Percentiles rank a stretch among this genome's conserved stretches.
These are phyloP conservation scores for Onthophagus taurus DNA, from an alignment of 1,140 invertebrate genomes.

Conservation along the genomic window DNA sequence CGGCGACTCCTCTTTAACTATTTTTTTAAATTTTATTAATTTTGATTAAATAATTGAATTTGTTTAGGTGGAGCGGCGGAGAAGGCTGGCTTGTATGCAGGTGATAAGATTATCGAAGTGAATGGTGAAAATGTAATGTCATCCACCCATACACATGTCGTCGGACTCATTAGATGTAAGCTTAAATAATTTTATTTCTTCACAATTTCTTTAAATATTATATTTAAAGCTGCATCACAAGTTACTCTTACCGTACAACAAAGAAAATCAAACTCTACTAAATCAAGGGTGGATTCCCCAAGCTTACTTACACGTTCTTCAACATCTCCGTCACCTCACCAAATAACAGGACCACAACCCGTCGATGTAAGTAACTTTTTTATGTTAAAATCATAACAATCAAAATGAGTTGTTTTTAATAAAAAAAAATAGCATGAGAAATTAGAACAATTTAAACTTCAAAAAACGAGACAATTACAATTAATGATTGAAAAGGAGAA, in stretches of 20 bases:
- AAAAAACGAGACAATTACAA: slow-evolving; percentile 55
- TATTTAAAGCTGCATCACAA: slow-evolving; percentile 48
- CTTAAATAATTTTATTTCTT: no score
- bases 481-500: slow-evolving; percentile 64
- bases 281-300: slow-evolving; percentile 25
- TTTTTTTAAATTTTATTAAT: no score
- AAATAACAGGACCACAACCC: slow-evolving; percentile 78
- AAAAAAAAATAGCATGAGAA: slow-evolving; percentile 48
- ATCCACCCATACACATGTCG: slow-evolving; percentile 87
- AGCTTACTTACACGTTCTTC: slow-evolving; percentile 28
- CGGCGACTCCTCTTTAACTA: no score
- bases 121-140: slow-evolving; percentile 85
- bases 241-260: slow-evolving; percentile 54
- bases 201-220: no score
- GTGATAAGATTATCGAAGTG: slow-evolving; percentile 91
- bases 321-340: slow-evolving; percentile 26
- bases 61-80: slow-evolving; percentile 90
- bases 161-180: slow-evolving; percentile 87
- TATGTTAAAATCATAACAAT: background rate
- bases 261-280: slow-evolving; percentile 34
- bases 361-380: slow-evolving; percentile 63
- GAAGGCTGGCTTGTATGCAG: slow-evolving; percentile 82
- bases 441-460: slow-evolving; percentile 53
- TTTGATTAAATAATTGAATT: no score
- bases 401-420: background rate